phyloP scores from a whole-genome alignment of 2,888 invertebrate genomes.

The Druceiella hillmani region DNA sequence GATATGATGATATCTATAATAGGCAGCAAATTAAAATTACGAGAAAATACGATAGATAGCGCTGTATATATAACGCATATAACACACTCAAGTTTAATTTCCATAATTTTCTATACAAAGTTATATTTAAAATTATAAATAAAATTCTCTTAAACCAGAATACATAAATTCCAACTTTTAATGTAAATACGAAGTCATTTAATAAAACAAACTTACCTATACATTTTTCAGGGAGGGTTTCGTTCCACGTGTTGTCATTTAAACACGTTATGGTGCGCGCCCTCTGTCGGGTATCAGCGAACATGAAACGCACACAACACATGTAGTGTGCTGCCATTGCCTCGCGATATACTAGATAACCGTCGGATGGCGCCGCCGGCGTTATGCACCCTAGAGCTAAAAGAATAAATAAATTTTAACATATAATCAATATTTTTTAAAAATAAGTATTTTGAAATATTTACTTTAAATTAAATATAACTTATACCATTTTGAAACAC shows the following conservation, averaged over 20 bases:
- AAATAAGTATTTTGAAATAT: too few relatives aligned
- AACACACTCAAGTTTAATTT: too few relatives aligned
- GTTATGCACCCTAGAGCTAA: conserved; percentile 65
- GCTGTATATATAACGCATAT: too few relatives aligned
- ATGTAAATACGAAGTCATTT: background rate
- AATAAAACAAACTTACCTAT: conserved; percentile 48
- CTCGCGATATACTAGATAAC: conserved; percentile 62
- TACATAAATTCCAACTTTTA: background rate
- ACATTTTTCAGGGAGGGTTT: conserved; percentile 55
- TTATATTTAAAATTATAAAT: too few relatives aligned
- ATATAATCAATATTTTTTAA: too few relatives aligned
- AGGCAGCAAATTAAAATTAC: too few relatives aligned
- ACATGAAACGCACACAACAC: conserved; percentile 63
- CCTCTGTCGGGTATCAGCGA: conserved; percentile 60
- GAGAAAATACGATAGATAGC: too few relatives aligned
- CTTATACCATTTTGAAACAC: too few relatives aligned
- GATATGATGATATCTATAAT: too few relatives aligned
- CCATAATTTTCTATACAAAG: too few relatives aligned
- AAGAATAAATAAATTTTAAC: conserved; percentile 18
- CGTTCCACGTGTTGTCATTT: conserved; percentile 61
- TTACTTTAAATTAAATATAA: too few relatives aligned
- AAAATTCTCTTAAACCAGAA: background rate
- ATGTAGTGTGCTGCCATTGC: conserved; percentile 60
- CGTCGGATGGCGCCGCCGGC: conserved; percentile 58
- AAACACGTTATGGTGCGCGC: conserved; percentile 59